Evolutionary conservation across 2,113 vertebrate species (phyloP).

Genomic region (Lepisosteus osseus): DNA sequence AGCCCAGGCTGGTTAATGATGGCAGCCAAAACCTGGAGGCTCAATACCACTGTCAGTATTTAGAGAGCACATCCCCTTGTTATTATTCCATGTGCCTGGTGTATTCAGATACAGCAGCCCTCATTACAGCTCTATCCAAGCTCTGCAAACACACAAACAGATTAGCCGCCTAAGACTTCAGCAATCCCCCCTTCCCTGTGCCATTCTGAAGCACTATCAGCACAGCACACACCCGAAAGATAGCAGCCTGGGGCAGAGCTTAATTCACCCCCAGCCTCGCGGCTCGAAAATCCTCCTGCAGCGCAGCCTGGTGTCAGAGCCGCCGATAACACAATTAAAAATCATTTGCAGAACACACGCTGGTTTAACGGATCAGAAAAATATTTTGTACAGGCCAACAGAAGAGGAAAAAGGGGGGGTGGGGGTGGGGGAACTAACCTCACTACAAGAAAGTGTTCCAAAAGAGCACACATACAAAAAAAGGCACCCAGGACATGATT

Average conservation of each 20-base stretch:
- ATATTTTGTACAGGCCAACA: conserved; percentile 36
- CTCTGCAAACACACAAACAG: conserved; percentile 81
- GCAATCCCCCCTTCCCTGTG: conserved; percentile 67
- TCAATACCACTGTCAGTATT: conserved; percentile 36
- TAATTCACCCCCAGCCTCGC: conserved; percentile 55
- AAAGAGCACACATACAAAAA: no score
- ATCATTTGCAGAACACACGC: conserved; percentile 69
- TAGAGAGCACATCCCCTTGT: conserved; percentile 35
- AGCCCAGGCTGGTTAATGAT: background rate
- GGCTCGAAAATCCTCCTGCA: conserved; percentile 62
- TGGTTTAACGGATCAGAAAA: conserved; percentile 60
- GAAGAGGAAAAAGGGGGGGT: conserved; percentile 19
- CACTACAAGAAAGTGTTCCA: conserved; percentile 5
- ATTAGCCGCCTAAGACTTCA: conserved; percentile 77
- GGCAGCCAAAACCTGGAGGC: conserved; percentile 8
- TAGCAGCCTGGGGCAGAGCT: conserved; percentile 74
- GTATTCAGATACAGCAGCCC: conserved; percentile 79
- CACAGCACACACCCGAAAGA: conserved; percentile 73
- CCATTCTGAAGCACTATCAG: conserved; percentile 68
- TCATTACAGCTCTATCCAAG: conserved; percentile 80
- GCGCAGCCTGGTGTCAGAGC: conserved; percentile 70
- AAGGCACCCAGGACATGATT: no score
- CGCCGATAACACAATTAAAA: conserved; percentile 80
- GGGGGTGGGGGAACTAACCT: background rate
- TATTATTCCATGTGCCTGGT: conserved; percentile 70